Conservation (phyloP, 2,888 invertebrate species). For the Tetrapedia diversipes region DNA sequence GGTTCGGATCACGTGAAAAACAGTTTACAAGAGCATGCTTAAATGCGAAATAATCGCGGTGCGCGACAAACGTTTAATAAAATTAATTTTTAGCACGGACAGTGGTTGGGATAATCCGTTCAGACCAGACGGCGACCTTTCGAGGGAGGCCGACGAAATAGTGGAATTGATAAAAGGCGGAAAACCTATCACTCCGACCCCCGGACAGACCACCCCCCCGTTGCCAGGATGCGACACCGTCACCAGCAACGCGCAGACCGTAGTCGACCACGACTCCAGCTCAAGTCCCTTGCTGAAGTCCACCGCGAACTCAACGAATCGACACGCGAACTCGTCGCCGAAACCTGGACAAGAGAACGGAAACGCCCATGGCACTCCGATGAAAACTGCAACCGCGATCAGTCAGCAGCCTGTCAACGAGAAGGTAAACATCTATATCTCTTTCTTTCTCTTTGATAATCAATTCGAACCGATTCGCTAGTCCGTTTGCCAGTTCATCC, state of each 20-base stretch:
- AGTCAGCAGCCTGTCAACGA: slow-evolving; percentile 79
- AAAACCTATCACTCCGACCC: slow-evolving; percentile 90
- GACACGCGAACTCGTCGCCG: slow-evolving; percentile 71
- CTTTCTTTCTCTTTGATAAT: background rate
- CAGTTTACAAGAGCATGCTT: too few species aligned
- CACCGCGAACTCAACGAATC: slow-evolving; percentile 73
- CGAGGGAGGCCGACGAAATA: slow-evolving; percentile 97
- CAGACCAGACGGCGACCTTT: slow-evolving; percentile 97
- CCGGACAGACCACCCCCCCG: slow-evolving; percentile 84
- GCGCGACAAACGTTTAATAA: too few species aligned
- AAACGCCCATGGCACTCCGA: slow-evolving; percentile 79
- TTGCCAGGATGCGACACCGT: slow-evolving; percentile 83
- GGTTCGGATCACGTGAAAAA: too few species aligned
- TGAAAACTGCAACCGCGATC: slow-evolving; percentile 69
- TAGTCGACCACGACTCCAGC: slow-evolving; percentile 77
- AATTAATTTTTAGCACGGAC: slow-evolving; percentile 89
- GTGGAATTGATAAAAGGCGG: slow-evolving; percentile 97
- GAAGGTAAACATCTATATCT: slow-evolving; percentile 71
- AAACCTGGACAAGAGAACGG: slow-evolving; percentile 79
- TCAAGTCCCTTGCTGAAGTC: slow-evolving; percentile 77
- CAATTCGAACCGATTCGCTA: background rate
- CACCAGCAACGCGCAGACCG: slow-evolving; percentile 66
- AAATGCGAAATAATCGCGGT: too few species aligned
- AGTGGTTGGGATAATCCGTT: slow-evolving; percentile 99
- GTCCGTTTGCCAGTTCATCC: background rate